A percentile compares a stretch with the other conserved stretches of the same genome.
Conservation (phyloP, 2,797 vertebrate genomes). For the Echeneis naucrates region DNA sequence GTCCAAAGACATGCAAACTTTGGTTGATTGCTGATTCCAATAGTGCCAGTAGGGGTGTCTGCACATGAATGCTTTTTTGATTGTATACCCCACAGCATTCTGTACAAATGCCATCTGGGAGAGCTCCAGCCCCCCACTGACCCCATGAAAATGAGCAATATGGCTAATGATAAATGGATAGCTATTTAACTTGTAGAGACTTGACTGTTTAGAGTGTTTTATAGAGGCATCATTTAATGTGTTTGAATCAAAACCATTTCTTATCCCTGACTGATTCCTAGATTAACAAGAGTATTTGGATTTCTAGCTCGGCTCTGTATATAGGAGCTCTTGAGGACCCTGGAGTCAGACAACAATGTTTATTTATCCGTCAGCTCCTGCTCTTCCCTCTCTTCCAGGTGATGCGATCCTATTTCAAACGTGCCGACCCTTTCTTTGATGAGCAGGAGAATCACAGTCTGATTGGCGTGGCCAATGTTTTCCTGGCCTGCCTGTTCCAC, state of each 20-base stretch:
- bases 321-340: background rate
- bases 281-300: background rate
- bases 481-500: conserved; percentile 93
- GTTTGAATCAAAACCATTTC: background rate
- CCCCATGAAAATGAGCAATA: too few species aligned
- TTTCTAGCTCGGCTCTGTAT: background rate
- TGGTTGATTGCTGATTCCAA: too few species aligned
- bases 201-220: background rate
- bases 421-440: conserved; percentile 95
- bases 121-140: too few species aligned
- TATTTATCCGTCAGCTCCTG: background rate
- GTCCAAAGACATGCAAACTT: too few species aligned
- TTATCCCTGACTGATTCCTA: background rate
- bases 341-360: background rate
- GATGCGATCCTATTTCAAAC: conserved; percentile 91
- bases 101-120: too few species aligned
- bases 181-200: background rate
- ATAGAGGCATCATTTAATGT: background rate
- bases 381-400: conserved; percentile 79
- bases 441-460: conserved; percentile 97
- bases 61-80: too few species aligned
- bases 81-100: too few species aligned
- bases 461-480: conserved; percentile 96
- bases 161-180: too few species aligned
- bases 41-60: too few species aligned